Evolutionary conservation across 2,888 invertebrate genomes (phyloP).

Genomic region (Nipponacmea schrenckii): DNA sequence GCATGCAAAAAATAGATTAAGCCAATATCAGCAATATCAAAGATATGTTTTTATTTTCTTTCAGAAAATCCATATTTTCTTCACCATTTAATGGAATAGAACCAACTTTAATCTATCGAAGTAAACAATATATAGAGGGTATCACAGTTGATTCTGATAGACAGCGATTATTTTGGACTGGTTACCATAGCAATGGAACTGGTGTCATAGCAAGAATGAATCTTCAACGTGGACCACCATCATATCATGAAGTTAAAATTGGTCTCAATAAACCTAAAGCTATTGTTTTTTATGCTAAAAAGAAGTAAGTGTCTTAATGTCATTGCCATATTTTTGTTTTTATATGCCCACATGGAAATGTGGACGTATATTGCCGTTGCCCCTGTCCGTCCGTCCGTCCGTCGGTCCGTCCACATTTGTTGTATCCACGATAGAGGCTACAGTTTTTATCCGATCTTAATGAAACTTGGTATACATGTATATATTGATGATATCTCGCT

Average conservation of each 20-base stretch:
- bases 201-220: conserved; percentile 48
- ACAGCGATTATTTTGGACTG: conserved; percentile 53
- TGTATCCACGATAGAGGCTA: no score
- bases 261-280: conserved; percentile 47
- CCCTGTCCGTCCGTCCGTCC: no score
- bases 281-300: conserved; percentile 41
- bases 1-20: no score
- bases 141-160: conserved; percentile 42
- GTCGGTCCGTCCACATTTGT: no score
- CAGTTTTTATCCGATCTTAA: no score
- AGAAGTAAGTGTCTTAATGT: conserved; percentile 41
- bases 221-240: conserved; percentile 35
- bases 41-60: conserved; percentile 1
- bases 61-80: conserved; percentile 45
- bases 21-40: no score
- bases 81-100: conserved; percentile 40
- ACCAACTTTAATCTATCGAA: conserved; percentile 43
- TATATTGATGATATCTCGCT: no score
- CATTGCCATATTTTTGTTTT: neutral
- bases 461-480: no score
- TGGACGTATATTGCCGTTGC: no score
- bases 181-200: conserved; percentile 31
- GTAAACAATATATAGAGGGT: conserved; percentile 40
- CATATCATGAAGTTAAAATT: conserved; percentile 41
- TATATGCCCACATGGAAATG: no score